Conservation (phyloP, 1,140 invertebrate genomes). For the Bicyclus anynana region DNA sequence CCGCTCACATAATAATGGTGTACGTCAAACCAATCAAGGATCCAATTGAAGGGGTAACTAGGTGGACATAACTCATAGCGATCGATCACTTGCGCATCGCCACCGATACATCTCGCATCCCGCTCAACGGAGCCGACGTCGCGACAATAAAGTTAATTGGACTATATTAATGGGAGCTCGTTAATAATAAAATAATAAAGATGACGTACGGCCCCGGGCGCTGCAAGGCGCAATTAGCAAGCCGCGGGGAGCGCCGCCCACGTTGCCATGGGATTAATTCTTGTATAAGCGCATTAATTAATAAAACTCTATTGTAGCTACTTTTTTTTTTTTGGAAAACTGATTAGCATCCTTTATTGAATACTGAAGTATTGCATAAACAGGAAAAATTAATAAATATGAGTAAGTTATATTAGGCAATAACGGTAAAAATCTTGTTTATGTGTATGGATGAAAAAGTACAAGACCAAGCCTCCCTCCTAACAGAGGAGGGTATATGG, state of each 20-base stretch:
- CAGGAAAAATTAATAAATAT: no score
- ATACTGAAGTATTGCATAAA: neutral
- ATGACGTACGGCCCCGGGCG: conserved; percentile 52
- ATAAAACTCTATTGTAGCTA: conserved; percentile 7
- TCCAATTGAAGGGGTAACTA: conserved; percentile 74
- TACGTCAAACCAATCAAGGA: conserved; percentile 72
- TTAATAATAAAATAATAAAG: conserved; percentile 71
- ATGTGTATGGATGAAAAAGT: no score
- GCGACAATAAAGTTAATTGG: conserved; percentile 73
- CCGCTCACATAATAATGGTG: conserved; percentile 53
- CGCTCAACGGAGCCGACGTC: conserved; percentile 60
- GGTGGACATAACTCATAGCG: conserved; percentile 66
- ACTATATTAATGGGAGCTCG: conserved; percentile 67
- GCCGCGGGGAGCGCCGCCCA: conserved; percentile 41
- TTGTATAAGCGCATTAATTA: conserved; percentile 31
- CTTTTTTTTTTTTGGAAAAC: neutral
- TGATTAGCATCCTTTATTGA: neutral
- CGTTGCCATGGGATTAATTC: conserved; percentile 30
- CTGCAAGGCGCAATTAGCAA: conserved; percentile 55
- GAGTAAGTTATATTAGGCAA: no score
- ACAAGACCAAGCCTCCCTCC: no score
- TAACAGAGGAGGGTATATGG: no score
- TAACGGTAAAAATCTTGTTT: no score
- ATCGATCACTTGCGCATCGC: conserved; percentile 62
- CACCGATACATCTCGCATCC: conserved; percentile 48